Evolutionary conservation across 2,888 invertebrate species (phyloP).

Genomic region (Molorchus minor): DNA sequence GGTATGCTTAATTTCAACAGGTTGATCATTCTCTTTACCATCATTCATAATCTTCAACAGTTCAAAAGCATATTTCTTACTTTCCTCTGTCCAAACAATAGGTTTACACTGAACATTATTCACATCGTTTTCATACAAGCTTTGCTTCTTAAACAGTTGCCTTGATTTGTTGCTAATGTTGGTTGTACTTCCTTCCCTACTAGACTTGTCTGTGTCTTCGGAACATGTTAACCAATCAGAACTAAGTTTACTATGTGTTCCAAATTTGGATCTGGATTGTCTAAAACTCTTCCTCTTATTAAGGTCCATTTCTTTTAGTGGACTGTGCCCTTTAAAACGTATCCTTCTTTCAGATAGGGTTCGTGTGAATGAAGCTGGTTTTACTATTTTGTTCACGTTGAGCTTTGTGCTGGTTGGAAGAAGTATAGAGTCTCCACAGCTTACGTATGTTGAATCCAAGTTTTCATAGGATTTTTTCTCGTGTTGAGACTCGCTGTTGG

Average conservation of each 20-base stretch:
- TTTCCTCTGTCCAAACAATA: conserved; percentile 57
- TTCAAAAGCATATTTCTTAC: conserved; percentile 58
- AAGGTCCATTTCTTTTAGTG: conserved; percentile 54
- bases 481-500: background rate
- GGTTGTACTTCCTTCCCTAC: conserved; percentile 16
- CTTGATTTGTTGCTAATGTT: conserved; percentile 18
- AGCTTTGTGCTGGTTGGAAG: conserved; percentile 60
- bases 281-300: conserved; percentile 38
- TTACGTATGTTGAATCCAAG: conserved; percentile 60
- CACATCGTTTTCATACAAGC: conserved; percentile 26
- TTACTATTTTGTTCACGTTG: conserved; percentile 53
- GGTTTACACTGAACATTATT: conserved; percentile 37
- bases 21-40: conserved; percentile 42
- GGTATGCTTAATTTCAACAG: conserved; percentile 52
- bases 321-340: conserved; percentile 58
- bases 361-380: conserved; percentile 55
- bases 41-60: conserved; percentile 56
- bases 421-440: conserved; percentile 58
- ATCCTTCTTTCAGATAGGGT: conserved; percentile 58
- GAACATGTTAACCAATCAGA: conserved; percentile 36
- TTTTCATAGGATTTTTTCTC: conserved; percentile 43
- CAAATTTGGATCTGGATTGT: conserved; percentile 30
- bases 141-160: conserved; percentile 32
- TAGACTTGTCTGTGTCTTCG: conserved; percentile 31
- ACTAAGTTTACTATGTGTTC: conserved; percentile 14